Conservation (phyloP, 2,888 invertebrate genomes). For the Drosophila pseudotakahashii region DNA sequence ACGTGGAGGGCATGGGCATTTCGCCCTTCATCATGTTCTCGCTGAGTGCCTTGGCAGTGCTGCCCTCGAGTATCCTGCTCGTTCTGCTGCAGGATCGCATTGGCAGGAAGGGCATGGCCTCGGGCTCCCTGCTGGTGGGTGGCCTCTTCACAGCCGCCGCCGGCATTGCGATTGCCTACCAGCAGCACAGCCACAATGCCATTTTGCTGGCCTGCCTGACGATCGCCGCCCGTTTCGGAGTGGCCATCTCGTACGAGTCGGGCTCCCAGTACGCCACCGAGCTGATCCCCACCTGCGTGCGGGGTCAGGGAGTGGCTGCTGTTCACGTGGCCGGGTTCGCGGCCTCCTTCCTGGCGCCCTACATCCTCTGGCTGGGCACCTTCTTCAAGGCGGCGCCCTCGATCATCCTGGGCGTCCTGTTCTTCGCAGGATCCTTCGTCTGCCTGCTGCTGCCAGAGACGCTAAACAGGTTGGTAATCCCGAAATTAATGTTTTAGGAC, state of each 20-base stretch:
- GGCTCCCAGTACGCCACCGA: constrained; percentile 88
- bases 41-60: constrained; percentile 85
- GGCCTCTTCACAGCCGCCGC: constrained; percentile 85
- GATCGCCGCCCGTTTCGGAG: constrained; percentile 86
- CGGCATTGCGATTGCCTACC: constrained; percentile 85
- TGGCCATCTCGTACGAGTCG: constrained; percentile 88
- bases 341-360: constrained; percentile 86
- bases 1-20: constrained; percentile 86
- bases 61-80: constrained; percentile 85
- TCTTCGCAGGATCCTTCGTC: constrained; percentile 85
- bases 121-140: constrained; percentile 85
- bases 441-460: constrained; percentile 87
- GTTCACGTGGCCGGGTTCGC: constrained; percentile 87
- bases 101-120: constrained; percentile 86
- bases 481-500: too few species aligned
- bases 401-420: constrained; percentile 85
- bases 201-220: constrained; percentile 85
- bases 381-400: constrained; percentile 86
- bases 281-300: constrained; percentile 87
- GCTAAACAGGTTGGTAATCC: constrained; percentile 81
- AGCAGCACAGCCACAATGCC: constrained; percentile 83
- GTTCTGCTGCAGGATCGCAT: constrained; percentile 83
- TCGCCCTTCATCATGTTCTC: constrained; percentile 87
- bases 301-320: constrained; percentile 87
- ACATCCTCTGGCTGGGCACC: constrained; percentile 85